These are phyloP conservation scores for Diloba caeruleocephala DNA, from an alignment of 2,888 invertebrate species.

Conservation along the genomic window DNA sequence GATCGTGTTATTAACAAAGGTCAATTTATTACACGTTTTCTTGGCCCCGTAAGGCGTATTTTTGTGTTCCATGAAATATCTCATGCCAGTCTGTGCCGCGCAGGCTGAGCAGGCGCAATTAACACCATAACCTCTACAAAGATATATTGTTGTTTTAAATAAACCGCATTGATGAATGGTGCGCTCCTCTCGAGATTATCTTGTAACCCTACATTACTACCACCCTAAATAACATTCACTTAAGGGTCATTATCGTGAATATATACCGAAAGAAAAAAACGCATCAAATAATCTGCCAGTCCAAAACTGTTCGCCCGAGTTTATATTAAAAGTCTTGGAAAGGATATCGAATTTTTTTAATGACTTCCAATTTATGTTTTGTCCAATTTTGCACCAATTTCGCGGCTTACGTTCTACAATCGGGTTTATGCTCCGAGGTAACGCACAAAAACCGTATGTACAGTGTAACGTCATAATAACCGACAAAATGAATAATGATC, in stretches of 20 bases:
- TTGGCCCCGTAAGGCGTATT: conserved; percentile 49
- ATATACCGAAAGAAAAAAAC: conserved; percentile 44
- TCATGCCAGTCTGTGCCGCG: conserved; percentile 43
- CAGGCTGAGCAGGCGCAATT: conserved; percentile 56
- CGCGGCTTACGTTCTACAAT: conserved; percentile 66
- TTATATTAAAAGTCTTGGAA: conserved; percentile 38
- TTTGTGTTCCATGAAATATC: conserved; percentile 59
- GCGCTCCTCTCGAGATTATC: conserved; percentile 47
- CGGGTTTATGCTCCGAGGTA: conserved; percentile 56
- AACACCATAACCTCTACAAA: conserved; percentile 52
- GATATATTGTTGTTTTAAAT: conserved; percentile 74
- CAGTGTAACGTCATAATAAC: conserved; percentile 71
- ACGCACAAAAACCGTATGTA: conserved; percentile 67
- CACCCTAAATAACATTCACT: conserved; percentile 51
- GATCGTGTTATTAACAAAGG: conserved; percentile 38
- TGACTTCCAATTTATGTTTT: conserved; percentile 76
- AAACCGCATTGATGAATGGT: conserved; percentile 68
- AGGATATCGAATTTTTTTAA: conserved; percentile 62
- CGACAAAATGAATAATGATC: conserved; percentile 70
- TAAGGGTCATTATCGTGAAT: conserved; percentile 46
- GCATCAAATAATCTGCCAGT: conserved; percentile 39
- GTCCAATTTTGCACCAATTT: conserved; percentile 85
- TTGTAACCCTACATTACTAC: conserved; percentile 44
- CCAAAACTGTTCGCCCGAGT: conserved; percentile 29
- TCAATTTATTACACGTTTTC: conserved; percentile 61